Evolutionary conservation across 2,888 invertebrate species (phyloP).

Genomic region (Galeopsomyia nigrocyanea): DNA sequence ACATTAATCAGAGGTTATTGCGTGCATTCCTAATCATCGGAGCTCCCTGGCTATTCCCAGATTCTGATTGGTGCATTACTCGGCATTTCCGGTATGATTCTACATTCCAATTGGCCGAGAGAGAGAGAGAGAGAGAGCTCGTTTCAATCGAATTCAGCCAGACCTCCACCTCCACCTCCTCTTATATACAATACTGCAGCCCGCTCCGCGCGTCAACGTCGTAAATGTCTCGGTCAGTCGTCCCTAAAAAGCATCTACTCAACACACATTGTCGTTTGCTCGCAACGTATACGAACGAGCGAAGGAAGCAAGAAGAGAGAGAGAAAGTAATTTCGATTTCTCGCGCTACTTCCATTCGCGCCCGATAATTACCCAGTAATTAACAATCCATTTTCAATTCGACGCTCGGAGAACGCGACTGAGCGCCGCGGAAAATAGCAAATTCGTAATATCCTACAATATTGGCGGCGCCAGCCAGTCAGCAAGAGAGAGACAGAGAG

Average conservation of each 20-base stretch:
- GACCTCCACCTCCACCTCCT: conserved; percentile 46
- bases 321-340: conserved; percentile 65
- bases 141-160: conserved; percentile 49
- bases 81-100: conserved; percentile 69
- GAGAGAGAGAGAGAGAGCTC: conserved; percentile 30
- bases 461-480: conserved; percentile 57
- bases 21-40: conserved; percentile 70
- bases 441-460: conserved; percentile 70
- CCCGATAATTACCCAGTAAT: conserved; percentile 67
- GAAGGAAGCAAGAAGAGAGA: conserved; percentile 28
- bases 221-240: conserved; percentile 19
- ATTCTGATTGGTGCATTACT: conserved; percentile 69
- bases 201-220: conserved; percentile 4
- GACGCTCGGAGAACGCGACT: conserved; percentile 30
- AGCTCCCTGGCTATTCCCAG: conserved; percentile 68
- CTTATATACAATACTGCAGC: conserved; percentile 3
- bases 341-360: conserved; percentile 62
- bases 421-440: conserved; percentile 64
- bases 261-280: too few relatives aligned
- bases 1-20: conserved; percentile 70
- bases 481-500: conserved; percentile 22
- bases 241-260: too few relatives aligned
- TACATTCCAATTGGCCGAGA: conserved; percentile 67
- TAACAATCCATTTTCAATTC: conserved; percentile 69
- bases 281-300: conserved; percentile 17